A percentile compares a stretch with the other conserved stretches of the same genome.
Conservation (phyloP, 2,113 vertebrate genomes). For the Rostratula benghalensis region DNA sequence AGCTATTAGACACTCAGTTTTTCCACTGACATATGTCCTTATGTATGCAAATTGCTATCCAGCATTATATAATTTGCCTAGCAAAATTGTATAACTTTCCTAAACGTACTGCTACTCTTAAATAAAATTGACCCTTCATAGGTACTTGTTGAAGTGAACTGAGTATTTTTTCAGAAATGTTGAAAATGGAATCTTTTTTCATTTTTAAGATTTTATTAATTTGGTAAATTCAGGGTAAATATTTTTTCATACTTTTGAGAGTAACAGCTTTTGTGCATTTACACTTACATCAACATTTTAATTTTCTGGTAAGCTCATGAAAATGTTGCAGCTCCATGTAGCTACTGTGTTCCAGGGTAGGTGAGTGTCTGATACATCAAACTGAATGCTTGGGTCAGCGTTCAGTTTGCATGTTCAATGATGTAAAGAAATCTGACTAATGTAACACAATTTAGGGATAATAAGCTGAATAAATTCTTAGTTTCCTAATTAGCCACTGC, state of each 20-base stretch:
- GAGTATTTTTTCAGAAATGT: background rate
- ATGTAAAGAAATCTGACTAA: background rate
- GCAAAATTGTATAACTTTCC: background rate
- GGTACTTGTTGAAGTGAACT: background rate
- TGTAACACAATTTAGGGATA: background rate
- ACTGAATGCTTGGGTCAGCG: background rate
- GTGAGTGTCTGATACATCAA: too few species aligned
- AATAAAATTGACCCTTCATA: background rate
- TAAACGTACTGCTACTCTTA: background rate
- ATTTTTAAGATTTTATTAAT: background rate
- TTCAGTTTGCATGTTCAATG: background rate
- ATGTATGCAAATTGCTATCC: background rate
- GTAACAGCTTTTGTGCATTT: background rate
- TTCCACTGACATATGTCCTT: background rate
- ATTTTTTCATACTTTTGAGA: background rate
- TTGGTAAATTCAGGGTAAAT: background rate
- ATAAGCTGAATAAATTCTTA: background rate
- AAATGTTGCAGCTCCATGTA: background rate
- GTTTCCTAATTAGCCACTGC: background rate
- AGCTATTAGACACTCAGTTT: background rate
- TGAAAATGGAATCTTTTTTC: background rate
- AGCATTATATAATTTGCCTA: background rate
- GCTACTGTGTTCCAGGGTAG: too few species aligned
- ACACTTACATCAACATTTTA: background rate
- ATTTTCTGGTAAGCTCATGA: background rate